Evolutionary conservation across 2,113 vertebrate species (phyloP).

Genomic region (Pangasianodon gigas): DNA sequence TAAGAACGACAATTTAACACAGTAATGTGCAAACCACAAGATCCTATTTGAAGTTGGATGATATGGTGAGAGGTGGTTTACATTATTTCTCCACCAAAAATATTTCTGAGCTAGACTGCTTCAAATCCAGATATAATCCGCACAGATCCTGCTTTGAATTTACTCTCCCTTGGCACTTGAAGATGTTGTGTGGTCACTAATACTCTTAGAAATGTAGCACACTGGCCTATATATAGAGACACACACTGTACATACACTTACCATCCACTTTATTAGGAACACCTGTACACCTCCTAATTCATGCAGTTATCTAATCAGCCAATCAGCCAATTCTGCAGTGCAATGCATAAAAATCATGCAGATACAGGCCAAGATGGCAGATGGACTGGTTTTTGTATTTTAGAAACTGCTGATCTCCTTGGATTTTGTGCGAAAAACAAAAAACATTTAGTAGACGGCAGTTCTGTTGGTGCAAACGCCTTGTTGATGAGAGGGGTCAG

Average conservation of each 20-base stretch:
- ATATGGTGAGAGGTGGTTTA: slow-evolving; percentile 38
- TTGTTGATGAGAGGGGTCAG: neutral
- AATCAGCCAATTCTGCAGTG: neutral
- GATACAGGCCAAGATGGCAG: neutral
- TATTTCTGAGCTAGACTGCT: slow-evolving; percentile 64
- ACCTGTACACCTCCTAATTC: neutral
- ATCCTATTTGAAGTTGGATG: slow-evolving; percentile 26
- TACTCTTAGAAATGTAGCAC: slow-evolving; percentile 53
- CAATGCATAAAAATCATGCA: neutral
- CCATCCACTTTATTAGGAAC: neutral
- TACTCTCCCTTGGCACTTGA: slow-evolving; percentile 62
- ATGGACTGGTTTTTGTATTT: neutral
- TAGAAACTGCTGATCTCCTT: neutral
- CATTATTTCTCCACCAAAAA: slow-evolving; percentile 52
- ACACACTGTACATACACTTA: neutral
- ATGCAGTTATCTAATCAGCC: neutral
- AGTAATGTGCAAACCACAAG: neutral
- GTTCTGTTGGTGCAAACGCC: neutral
- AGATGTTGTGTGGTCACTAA: slow-evolving; percentile 63
- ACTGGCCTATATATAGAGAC: neutral
- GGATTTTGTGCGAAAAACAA: neutral
- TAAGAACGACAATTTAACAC: neutral
- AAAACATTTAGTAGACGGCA: neutral
- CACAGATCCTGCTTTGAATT: slow-evolving; percentile 73
- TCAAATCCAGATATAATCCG: slow-evolving; percentile 70